Evolutionary conservation across 1,140 invertebrate species (phyloP).

Genomic region (Rhopalosiphum padi): DNA sequence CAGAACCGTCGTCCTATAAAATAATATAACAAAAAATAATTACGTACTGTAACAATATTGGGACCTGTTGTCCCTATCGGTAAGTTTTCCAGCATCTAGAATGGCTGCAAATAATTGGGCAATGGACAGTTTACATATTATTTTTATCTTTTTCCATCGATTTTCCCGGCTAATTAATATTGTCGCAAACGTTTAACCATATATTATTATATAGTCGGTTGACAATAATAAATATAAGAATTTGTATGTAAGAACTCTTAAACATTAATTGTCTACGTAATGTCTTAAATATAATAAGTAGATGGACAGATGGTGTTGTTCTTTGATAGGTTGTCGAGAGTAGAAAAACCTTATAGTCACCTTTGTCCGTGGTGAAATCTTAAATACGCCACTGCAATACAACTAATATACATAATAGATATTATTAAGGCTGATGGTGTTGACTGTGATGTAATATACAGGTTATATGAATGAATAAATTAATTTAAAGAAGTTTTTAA

Average conservation of each 20-base stretch:
- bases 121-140: not conserved
- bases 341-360: not conserved
- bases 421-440: not conserved
- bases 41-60: not conserved
- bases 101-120: not conserved
- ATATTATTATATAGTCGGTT: too few species aligned
- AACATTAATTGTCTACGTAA: not conserved
- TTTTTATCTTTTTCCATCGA: not conserved
- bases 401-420: not conserved
- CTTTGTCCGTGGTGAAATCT: not conserved
- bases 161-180: not conserved
- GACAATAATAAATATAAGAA: too few species aligned
- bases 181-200: not conserved
- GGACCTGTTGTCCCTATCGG: not conserved
- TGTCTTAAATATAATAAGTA: not conserved
- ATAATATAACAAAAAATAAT: not conserved
- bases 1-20: slow-evolving; percentile 8
- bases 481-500: not conserved
- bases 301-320: too few species aligned
- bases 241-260: too few species aligned
- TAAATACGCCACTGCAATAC: not conserved
- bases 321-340: not conserved
- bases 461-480: not conserved
- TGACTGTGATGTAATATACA: not conserved
- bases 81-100: not conserved